Percentiles rank a stretch among this genome's conserved stretches.
These are phyloP conservation scores for Diarsia dahlii DNA, from an alignment of 2,888 invertebrate species.

Conservation along the genomic window DNA sequence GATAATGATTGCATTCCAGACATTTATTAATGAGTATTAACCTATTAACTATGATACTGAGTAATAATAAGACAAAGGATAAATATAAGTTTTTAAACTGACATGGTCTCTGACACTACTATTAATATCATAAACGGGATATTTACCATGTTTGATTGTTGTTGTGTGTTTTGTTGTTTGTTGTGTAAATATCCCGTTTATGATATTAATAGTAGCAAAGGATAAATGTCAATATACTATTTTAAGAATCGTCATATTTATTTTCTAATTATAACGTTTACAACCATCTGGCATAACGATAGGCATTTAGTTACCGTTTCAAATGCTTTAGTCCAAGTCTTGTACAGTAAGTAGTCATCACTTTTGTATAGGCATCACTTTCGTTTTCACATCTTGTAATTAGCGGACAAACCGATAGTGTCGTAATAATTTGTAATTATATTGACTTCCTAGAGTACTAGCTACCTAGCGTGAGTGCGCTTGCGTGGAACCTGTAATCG, in stretches of 20 bases:
- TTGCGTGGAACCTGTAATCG: slow-evolving; percentile 55
- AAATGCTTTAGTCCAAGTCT: slow-evolving; percentile 12
- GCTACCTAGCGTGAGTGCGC: slow-evolving; percentile 47
- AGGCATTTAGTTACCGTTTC: slow-evolving; percentile 1
- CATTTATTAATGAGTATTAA: not conserved
- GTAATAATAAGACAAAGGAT: not conserved
- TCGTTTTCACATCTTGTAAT: slow-evolving; percentile 40
- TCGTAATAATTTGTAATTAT: slow-evolving; percentile 48
- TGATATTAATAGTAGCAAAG: too few relatives aligned
- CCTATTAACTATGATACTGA: not conserved
- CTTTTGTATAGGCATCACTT: slow-evolving; percentile 26
- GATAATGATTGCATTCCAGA: not conserved
- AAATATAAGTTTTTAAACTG: too few relatives aligned
- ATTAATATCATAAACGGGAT: too few relatives aligned
- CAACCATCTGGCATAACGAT: not conserved
- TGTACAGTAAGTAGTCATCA: not conserved
- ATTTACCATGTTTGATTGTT: too few relatives aligned
- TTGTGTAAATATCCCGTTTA: too few relatives aligned
- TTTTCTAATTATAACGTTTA: not conserved
- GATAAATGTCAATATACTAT: not conserved
- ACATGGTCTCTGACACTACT: too few relatives aligned
- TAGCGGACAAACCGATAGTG: slow-evolving; percentile 29
- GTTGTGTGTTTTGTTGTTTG: too few relatives aligned
- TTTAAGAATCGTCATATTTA: not conserved
- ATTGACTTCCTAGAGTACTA: slow-evolving; percentile 35